Percentiles rank a stretch among this genome's conserved stretches.
Evolutionary conservation across 2,797 vertebrate genomes (phyloP).

Genomic region (Microctenopoma steveboyesi): DNA sequence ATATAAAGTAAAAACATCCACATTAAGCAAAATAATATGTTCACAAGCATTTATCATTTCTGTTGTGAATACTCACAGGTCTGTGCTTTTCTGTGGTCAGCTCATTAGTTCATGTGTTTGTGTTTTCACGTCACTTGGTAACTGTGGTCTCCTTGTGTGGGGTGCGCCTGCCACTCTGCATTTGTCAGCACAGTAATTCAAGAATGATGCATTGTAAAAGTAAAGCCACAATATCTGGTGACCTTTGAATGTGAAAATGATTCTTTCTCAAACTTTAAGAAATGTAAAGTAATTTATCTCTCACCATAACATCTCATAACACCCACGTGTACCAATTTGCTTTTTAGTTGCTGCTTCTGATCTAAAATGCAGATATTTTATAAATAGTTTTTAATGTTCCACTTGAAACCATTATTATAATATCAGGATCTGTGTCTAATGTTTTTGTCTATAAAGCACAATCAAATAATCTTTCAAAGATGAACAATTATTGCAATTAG

Average conservation of each 20-base stretch:
- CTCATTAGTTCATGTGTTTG: slow-evolving; percentile 66
- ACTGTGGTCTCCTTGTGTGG: slow-evolving; percentile 58
- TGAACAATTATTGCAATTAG: too few relatives aligned
- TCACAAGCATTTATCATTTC: neutral
- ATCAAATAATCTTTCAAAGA: too few relatives aligned
- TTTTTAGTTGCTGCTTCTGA: too few relatives aligned
- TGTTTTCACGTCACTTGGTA: slow-evolving; percentile 77
- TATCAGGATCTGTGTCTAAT: too few relatives aligned
- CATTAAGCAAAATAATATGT: neutral
- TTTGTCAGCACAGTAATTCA: slow-evolving; percentile 53
- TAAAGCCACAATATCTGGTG: slow-evolving; percentile 10
- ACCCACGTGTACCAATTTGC: neutral
- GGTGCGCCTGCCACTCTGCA: slow-evolving; percentile 49
- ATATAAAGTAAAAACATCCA: neutral
- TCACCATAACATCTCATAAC: neutral
- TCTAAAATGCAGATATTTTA: too few relatives aligned
- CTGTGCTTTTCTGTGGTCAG: slow-evolving; percentile 20
- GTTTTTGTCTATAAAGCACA: too few relatives aligned
- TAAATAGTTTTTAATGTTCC: too few relatives aligned
- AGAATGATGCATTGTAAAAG: slow-evolving; percentile 30
- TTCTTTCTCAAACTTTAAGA: neutral
- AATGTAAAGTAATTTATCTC: neutral
- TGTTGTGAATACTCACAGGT: slow-evolving; percentile 48
- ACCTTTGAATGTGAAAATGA: slow-evolving; percentile 13
- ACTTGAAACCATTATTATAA: too few relatives aligned